These are phyloP conservation scores for Alaudala cheleensis DNA, from an alignment of 2,113 vertebrate genomes.

Conservation along the genomic window DNA sequence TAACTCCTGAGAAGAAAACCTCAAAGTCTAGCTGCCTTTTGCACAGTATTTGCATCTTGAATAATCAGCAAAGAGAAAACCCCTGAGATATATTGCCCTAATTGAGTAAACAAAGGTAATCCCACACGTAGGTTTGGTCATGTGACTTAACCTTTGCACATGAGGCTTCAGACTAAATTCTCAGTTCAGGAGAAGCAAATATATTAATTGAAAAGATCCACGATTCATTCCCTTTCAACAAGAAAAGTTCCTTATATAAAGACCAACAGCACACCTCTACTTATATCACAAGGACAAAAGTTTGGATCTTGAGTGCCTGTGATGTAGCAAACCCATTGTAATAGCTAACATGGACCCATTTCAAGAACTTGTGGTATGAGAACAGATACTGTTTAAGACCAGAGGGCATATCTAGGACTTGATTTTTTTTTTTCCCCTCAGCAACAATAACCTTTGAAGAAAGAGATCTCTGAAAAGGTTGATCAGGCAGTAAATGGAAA, in stretches of 20 bases:
- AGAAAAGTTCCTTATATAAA: background rate
- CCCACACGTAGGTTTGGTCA: background rate
- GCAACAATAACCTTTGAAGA: conserved; percentile 5
- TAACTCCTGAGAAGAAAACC: background rate
- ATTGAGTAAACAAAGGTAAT: background rate
- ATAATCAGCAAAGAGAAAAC: background rate
- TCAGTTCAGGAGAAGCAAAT: background rate
- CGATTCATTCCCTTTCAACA: background rate
- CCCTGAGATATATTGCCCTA: background rate
- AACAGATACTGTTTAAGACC: background rate
- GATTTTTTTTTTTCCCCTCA: background rate
- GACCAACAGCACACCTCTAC: background rate
- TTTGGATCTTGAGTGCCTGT: background rate
- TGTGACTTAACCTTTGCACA: background rate
- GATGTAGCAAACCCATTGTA: background rate
- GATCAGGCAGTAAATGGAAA: conserved; percentile 18
- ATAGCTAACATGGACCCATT: background rate
- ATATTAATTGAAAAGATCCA: background rate
- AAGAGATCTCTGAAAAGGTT: background rate
- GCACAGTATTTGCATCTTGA: background rate
- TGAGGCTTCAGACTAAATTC: background rate
- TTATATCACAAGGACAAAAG: background rate
- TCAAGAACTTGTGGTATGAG: background rate
- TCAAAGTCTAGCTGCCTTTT: background rate
- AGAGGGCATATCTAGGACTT: background rate